A percentile compares a stretch with the other conserved stretches of the same genome.
phyloP scores from a whole-genome alignment of 1,140 invertebrate species.

The Heliothis virescens region DNA sequence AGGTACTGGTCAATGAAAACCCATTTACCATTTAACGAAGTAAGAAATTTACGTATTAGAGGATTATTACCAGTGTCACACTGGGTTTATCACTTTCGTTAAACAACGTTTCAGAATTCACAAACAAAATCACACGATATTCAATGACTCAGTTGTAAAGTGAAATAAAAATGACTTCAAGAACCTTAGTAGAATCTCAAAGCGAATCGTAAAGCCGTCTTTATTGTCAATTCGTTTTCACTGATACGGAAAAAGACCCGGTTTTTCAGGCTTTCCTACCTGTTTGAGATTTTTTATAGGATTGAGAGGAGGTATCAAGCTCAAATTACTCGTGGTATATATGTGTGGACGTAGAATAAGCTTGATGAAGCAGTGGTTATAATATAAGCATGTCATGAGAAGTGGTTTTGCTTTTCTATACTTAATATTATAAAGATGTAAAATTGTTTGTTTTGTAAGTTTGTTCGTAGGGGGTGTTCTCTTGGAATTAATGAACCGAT shows the following conservation, averaged over 20 bases:
- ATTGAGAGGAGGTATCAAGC: constrained; percentile 36
- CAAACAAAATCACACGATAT: too few relatives aligned
- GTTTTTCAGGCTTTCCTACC: constrained; percentile 60
- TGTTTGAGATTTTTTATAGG: constrained; percentile 47
- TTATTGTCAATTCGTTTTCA: constrained; percentile 67
- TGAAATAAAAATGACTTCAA: neutral
- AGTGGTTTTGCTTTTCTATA: neutral
- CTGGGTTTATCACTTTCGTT: too few relatives aligned
- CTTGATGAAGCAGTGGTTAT: neutral
- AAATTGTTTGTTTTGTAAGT: too few relatives aligned
- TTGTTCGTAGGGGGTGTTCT: too few relatives aligned
- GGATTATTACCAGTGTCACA: too few relatives aligned
- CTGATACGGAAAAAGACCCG: constrained; percentile 59
- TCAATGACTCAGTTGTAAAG: neutral
- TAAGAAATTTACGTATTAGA: too few relatives aligned
- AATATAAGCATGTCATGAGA: neutral
- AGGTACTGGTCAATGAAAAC: too few relatives aligned
- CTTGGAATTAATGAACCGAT: too few relatives aligned
- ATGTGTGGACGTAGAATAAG: too few relatives aligned
- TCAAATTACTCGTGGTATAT: constrained; percentile 41
- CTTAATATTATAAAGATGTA: too few relatives aligned
- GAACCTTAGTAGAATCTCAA: constrained; percentile 9
- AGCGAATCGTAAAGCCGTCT: constrained; percentile 54
- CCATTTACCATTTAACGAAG: too few relatives aligned
- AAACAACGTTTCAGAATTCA: too few relatives aligned